phyloP scores from a whole-genome alignment of 2,888 invertebrate genomes.

The Sthenelais limicola region DNA sequence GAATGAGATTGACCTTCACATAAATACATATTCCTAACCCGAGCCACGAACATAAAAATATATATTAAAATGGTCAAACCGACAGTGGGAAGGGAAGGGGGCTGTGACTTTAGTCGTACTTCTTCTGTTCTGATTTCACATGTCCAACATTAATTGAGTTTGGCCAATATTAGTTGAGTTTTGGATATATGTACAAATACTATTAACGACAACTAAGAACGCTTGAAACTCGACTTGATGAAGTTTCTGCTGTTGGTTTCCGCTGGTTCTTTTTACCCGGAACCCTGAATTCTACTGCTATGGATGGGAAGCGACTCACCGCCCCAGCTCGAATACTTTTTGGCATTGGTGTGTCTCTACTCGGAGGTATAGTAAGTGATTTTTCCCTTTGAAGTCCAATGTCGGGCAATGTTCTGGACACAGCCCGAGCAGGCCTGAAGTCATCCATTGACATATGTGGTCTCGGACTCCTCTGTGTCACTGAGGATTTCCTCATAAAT shows the following conservation, averaged over 20 bases:
- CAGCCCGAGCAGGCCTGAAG: neutral
- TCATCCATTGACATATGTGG: constrained; percentile 19
- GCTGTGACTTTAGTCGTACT: too few species aligned
- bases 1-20: too few species aligned
- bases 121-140: too few species aligned
- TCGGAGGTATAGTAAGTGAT: neutral
- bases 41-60: too few species aligned
- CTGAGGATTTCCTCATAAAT: constrained; percentile 11
- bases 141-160: too few species aligned
- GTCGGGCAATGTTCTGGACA: neutral
- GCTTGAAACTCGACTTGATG: neutral
- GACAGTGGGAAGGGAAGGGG: too few species aligned
- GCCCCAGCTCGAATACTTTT: constrained; percentile 7
- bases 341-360: constrained; percentile 26
- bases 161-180: too few species aligned
- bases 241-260: neutral
- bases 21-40: too few species aligned
- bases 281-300: constrained; percentile 16
- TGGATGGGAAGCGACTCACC: constrained; percentile 17
- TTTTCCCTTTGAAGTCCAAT: neutral
- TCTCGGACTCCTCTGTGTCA: neutral
- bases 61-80: too few species aligned
- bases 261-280: constrained; percentile 6
- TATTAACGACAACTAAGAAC: too few species aligned
- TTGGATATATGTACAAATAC: too few species aligned